phyloP scores from a whole-genome alignment of 2,113 vertebrate genomes.

The Pogona vitticeps region DNA sequence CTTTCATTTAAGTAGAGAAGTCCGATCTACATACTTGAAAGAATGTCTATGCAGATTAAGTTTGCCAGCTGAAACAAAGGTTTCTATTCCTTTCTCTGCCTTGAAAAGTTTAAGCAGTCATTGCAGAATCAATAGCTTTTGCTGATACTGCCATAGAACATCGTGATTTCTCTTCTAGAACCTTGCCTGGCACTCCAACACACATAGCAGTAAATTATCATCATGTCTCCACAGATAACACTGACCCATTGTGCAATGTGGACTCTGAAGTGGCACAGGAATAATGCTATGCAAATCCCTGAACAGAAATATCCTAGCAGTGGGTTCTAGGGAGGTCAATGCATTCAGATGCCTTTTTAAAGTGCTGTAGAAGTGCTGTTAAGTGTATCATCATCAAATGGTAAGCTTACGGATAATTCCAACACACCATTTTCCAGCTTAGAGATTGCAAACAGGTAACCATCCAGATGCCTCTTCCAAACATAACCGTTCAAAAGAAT shows the following conservation, averaged over 20 bases:
- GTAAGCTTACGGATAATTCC: background rate
- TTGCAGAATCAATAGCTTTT: background rate
- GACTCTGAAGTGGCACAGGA: background rate
- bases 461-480: constrained; percentile 59
- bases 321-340: background rate
- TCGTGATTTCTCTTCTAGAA: background rate
- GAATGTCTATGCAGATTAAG: background rate
- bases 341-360: background rate
- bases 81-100: background rate
- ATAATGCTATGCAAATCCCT: background rate
- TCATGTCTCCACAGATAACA: background rate
- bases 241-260: background rate
- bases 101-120: background rate
- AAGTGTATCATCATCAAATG: background rate
- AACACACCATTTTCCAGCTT: constrained; percentile 63
- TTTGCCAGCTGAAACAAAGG: background rate
- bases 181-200: background rate
- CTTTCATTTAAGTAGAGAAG: background rate
- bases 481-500: constrained; percentile 71
- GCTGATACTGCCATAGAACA: background rate
- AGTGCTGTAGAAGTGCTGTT: background rate
- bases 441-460: constrained; percentile 59
- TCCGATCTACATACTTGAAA: background rate
- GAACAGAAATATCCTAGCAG: background rate
- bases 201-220: background rate